phyloP scores from a whole-genome alignment of 2,797 vertebrate species.

The Leuciscus waleckii region DNA sequence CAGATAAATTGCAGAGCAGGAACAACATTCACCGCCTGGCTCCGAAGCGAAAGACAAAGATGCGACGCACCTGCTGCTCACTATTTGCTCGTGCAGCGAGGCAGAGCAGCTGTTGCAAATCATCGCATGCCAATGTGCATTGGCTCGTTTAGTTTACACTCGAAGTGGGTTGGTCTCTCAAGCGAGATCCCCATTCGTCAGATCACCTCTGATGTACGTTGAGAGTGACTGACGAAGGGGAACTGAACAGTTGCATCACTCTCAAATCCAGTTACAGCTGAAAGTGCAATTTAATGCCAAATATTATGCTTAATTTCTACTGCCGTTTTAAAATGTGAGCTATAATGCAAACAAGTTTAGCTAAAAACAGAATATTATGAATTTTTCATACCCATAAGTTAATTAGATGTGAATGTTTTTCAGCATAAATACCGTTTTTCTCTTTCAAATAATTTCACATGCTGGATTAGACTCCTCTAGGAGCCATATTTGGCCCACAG shows the following conservation, averaged over 20 bases:
- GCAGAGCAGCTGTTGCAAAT: too few relatives aligned
- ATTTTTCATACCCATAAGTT: too few relatives aligned
- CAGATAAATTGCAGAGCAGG: too few relatives aligned
- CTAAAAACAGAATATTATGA: not conserved
- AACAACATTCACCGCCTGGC: too few relatives aligned
- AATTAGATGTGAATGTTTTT: not conserved
- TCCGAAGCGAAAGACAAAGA: too few relatives aligned
- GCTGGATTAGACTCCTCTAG: not conserved
- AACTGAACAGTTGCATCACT: not conserved
- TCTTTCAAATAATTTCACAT: not conserved
- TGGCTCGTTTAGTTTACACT: too few relatives aligned
- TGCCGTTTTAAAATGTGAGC: not conserved
- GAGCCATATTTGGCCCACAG: not conserved
- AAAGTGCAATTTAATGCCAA: not conserved
- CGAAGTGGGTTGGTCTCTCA: too few relatives aligned
- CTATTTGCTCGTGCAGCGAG: too few relatives aligned
- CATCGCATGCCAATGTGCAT: too few relatives aligned
- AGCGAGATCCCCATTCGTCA: too few relatives aligned
- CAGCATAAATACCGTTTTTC: not conserved
- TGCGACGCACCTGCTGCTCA: too few relatives aligned
- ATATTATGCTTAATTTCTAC: not conserved
- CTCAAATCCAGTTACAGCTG: not conserved
- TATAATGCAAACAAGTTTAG: constrained; percentile 1
- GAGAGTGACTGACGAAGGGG: not conserved
- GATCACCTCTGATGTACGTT: too few relatives aligned